Evolutionary conservation across 1,140 invertebrate species (phyloP).

Genomic region (Branchinecta lynchi): DNA sequence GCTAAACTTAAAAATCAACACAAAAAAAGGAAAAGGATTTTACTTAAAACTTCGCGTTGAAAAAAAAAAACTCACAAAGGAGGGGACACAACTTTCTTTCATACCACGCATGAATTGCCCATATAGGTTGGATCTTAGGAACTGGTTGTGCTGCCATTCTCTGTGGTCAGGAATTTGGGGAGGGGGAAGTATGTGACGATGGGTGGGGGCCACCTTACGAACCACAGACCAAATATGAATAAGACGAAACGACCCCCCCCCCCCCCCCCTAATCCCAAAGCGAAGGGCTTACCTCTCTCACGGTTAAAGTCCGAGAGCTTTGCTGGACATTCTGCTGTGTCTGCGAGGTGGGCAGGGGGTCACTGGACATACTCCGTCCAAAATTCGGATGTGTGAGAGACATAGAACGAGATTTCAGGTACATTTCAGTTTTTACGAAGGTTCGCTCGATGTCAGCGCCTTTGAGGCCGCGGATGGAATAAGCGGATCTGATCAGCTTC

Average conservation of each 20-base stretch:
- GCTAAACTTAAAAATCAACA: no score
- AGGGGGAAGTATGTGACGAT: no score
- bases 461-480: conserved; percentile 76
- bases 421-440: conserved; percentile 80
- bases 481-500: conserved; percentile 72
- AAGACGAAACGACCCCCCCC: no score
- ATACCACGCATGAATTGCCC: no score
- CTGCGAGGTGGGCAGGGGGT: conserved; percentile 75
- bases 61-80: no score
- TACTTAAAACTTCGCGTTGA: no score
- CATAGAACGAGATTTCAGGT: conserved; percentile 44
- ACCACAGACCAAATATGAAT: not conserved
- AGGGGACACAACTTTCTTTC: no score
- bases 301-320: conserved; percentile 78
- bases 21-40: no score
- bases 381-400: conserved; percentile 47
- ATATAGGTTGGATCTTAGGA: no score
- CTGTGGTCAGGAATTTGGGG: no score
- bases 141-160: no score
- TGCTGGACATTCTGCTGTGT: conserved; percentile 82
- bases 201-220: no score
- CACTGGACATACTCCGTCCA: conserved; percentile 58
- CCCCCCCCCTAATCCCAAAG: not conserved
- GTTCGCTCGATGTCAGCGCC: conserved; percentile 79
- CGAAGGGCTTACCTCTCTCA: conserved; percentile 54